These are phyloP conservation scores for Pediacus dermestoides DNA, from an alignment of 2,888 invertebrate genomes.

Conservation along the genomic window DNA sequence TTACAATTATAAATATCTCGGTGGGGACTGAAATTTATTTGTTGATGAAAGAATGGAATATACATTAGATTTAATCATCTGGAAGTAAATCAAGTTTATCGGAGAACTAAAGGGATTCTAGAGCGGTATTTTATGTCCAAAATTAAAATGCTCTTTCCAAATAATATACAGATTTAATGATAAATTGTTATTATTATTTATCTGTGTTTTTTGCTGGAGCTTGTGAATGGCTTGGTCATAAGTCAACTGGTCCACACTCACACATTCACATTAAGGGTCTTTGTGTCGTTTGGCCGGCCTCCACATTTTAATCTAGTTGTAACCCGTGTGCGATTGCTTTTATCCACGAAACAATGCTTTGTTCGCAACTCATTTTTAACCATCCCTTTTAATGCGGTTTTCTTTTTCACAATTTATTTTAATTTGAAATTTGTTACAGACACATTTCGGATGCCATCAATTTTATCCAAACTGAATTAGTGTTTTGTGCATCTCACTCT, in stretches of 20 bases:
- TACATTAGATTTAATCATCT: too few species aligned
- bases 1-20: too few species aligned
- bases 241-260: conserved; percentile 16
- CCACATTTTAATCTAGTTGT: conserved; percentile 19
- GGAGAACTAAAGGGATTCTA: too few species aligned
- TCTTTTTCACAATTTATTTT: conserved; percentile 32
- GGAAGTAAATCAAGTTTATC: too few species aligned
- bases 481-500: too few species aligned
- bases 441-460: conserved; percentile 24
- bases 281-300: conserved; percentile 19
- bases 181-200: conserved; percentile 1
- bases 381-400: conserved; percentile 30
- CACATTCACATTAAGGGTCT: conserved; percentile 23
- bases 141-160: too few species aligned
- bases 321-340: conserved; percentile 24
- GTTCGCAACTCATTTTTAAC: conserved; percentile 27
- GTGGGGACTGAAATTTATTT: too few species aligned
- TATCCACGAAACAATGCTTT: conserved; percentile 27
- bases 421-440: conserved; percentile 28
- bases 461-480: conserved; percentile 24
- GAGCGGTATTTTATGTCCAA: too few species aligned
- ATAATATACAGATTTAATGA: too few species aligned
- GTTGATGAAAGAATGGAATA: too few species aligned
- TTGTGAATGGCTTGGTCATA: conserved; percentile 5
- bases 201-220: background rate